These are phyloP conservation scores for Sus cebifrons DNA, from an alignment of 2,797 vertebrate species.

Conservation along the genomic window DNA sequence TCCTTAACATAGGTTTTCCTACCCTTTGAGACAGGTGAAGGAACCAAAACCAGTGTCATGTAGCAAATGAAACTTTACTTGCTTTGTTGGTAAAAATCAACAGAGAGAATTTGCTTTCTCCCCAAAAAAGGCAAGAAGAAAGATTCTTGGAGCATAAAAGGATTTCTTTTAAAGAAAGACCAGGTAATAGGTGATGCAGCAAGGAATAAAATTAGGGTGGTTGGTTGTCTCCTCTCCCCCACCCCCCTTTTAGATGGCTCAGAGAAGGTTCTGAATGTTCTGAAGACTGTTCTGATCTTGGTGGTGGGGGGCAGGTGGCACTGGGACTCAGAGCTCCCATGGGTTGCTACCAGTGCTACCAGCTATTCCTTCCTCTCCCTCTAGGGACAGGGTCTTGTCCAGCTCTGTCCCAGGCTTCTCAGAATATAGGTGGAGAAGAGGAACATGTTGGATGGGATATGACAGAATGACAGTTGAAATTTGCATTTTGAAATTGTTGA, in stretches of 20 bases:
- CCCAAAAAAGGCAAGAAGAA: background rate
- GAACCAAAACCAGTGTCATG: background rate
- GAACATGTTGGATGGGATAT: background rate
- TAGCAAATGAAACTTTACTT: background rate
- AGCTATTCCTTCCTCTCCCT: background rate
- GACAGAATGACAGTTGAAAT: background rate
- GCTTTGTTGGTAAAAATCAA: slow-evolving; percentile 46
- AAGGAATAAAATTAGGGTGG: slow-evolving; percentile 48
- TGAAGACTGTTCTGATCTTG: background rate
- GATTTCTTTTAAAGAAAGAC: background rate
- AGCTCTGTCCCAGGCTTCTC: background rate
- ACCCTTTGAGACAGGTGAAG: background rate
- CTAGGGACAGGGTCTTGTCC: background rate
- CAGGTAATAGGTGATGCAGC: background rate
- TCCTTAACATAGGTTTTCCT: background rate
- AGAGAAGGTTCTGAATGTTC: background rate
- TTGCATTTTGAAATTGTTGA: slow-evolving; percentile 10
- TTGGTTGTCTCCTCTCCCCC: background rate
- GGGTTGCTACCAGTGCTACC: too few relatives aligned
- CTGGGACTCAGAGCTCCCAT: background rate
- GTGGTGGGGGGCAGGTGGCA: too few relatives aligned
- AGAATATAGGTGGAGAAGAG: background rate
- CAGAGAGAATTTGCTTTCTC: slow-evolving; percentile 5
- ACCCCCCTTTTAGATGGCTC: background rate
- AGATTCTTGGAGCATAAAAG: background rate